These are phyloP conservation scores for Chrysolina americana DNA, from an alignment of 2,888 invertebrate species.

Conservation along the genomic window DNA sequence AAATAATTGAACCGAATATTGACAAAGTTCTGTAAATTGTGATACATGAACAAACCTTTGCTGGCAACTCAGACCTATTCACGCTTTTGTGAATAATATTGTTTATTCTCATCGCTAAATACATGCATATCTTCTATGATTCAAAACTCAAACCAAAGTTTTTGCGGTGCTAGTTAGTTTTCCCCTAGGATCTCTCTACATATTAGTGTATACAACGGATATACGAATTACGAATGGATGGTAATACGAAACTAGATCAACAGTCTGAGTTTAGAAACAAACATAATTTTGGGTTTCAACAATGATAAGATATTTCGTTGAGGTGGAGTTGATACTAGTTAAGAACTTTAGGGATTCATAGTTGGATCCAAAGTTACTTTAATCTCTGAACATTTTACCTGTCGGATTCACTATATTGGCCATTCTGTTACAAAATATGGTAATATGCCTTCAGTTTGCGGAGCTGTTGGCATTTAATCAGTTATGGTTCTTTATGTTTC, in stretches of 20 bases:
- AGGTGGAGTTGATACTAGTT: not conserved
- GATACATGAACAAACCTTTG: no score
- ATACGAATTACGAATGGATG: not conserved
- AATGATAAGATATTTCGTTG: not conserved
- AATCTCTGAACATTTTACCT: not conserved
- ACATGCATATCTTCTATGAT: not conserved
- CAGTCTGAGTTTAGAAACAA: not conserved
- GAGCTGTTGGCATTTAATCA: no score
- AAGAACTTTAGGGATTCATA: not conserved
- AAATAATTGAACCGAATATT: no score
- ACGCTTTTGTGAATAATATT: not conserved
- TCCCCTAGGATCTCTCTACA: not conserved
- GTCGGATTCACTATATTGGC: no score
- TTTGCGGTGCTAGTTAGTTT: not conserved
- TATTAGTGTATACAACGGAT: constrained; percentile 1
- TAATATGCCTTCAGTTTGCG: no score
- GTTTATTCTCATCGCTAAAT: not conserved
- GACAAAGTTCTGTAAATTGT: no score
- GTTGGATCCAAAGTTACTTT: not conserved
- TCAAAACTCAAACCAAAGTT: not conserved
- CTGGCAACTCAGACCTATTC: no score
- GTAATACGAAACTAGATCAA: not conserved
- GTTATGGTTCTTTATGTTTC: no score
- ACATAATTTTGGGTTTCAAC: not conserved
- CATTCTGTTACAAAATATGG: no score